Conservation (phyloP, 2,113 vertebrate species). For the Notothenia coriiceps region DNA sequence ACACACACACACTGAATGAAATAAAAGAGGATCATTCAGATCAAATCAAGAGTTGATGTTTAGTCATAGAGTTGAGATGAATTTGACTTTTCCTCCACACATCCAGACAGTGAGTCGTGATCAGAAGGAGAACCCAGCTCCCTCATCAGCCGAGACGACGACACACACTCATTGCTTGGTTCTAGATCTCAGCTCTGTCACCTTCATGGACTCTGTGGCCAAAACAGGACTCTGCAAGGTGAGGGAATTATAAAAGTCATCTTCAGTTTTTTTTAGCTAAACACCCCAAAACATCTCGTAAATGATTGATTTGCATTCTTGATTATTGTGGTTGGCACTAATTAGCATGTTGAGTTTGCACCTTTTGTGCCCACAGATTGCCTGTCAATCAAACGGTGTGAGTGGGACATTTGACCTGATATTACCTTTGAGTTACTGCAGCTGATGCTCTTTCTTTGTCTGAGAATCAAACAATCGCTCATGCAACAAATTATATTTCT, state of each 20-base stretch:
- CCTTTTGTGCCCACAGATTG: neutral
- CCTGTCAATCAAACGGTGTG: neutral
- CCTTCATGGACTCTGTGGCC: constrained; percentile 88
- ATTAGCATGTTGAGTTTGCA: neutral
- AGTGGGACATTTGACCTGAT: neutral
- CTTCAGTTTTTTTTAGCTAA: neutral
- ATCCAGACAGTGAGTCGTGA: constrained; percentile 26
- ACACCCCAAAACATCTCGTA: too few relatives aligned
- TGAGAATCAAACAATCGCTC: neutral
- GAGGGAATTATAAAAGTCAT: constrained; percentile 44
- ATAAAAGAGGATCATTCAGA: neutral
- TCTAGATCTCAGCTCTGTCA: constrained; percentile 86
- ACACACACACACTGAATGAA: constrained; percentile 2
- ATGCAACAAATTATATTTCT: neutral
- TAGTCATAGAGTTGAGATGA: neutral
- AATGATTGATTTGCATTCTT: neutral
- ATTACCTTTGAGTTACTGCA: neutral
- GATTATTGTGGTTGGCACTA: neutral
- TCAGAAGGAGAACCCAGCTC: constrained; percentile 41
- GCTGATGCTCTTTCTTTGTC: neutral
- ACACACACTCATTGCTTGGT: constrained; percentile 78
- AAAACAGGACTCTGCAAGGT: constrained; percentile 87
- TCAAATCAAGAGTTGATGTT: neutral
- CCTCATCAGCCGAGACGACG: constrained; percentile 70
- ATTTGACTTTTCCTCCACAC: constrained; percentile 2